Conservation (phyloP, 2,888 invertebrate species). For the Pardosa pseudoannulata region DNA sequence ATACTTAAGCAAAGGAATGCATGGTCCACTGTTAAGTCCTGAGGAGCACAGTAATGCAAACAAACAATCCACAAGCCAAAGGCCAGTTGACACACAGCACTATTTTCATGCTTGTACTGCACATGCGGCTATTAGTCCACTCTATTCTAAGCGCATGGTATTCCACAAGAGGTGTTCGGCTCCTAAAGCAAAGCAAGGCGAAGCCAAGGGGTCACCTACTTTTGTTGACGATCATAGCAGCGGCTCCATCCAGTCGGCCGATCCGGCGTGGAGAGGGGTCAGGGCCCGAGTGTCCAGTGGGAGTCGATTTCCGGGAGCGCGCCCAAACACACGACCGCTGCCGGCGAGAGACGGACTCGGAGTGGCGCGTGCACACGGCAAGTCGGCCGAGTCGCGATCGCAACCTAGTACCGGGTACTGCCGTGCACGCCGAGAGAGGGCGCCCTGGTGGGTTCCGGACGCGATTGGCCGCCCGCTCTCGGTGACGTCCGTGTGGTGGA, state of each 20-base stretch:
- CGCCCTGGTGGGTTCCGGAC: background rate
- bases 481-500: background rate
- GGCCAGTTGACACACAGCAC: background rate
- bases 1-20: background rate
- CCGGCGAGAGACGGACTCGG: slow-evolving; percentile 46
- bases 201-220: slow-evolving; percentile 37
- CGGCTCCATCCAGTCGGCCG: slow-evolving; percentile 53
- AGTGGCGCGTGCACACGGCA: slow-evolving; percentile 30
- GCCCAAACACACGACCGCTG: slow-evolving; percentile 44
- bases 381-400: background rate
- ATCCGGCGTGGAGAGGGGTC: slow-evolving; percentile 35
- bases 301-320: slow-evolving; percentile 13
- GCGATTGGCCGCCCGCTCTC: background rate
- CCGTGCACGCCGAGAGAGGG: slow-evolving; percentile 38
- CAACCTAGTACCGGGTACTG: slow-evolving; percentile 41
- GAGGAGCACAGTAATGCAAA: background rate
- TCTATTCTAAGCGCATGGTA: too few species aligned
- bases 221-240: slow-evolving; percentile 71
- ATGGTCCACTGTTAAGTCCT: background rate
- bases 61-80: background rate
- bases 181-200: background rate
- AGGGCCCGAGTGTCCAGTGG: slow-evolving; percentile 21
- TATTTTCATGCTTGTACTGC: background rate
- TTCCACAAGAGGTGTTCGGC: too few species aligned
- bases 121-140: background rate